Evolutionary conservation across 2,888 invertebrate species (phyloP).

Genomic region (Mythimna ferrago): DNA sequence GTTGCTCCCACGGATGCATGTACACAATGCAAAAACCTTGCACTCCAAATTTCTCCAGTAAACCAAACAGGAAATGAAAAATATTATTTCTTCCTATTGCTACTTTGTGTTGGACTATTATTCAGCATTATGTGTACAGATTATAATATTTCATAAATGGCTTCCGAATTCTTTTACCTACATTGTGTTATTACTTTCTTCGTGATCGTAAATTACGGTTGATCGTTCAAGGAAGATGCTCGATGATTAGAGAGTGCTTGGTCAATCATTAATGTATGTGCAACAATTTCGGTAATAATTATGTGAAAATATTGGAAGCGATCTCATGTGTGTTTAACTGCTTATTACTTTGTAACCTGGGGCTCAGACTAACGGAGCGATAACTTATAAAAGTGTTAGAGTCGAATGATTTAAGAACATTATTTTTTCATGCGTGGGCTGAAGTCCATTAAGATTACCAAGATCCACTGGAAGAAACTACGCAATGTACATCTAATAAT

Average conservation of each 20-base stretch:
- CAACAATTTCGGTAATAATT: conserved; percentile 83
- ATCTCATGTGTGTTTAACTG: conserved; percentile 83
- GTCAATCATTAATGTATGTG: conserved; percentile 80
- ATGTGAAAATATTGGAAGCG: conserved; percentile 82
- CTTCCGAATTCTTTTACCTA: conserved; percentile 69
- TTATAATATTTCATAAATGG: conserved; percentile 70
- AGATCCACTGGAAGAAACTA: conserved; percentile 31
- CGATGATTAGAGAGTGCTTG: conserved; percentile 73
- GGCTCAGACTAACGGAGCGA: conserved; percentile 82
- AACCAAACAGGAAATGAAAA: conserved; percentile 88
- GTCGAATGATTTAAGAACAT: conserved; percentile 63
- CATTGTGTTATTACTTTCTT: conserved; percentile 72
- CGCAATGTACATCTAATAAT: conserved; percentile 26
- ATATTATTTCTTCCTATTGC: conserved; percentile 85
- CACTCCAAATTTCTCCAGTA: conserved; percentile 78
- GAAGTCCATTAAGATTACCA: conserved; percentile 37
- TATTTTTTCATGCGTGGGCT: conserved; percentile 52
- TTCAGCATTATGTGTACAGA: conserved; percentile 57
- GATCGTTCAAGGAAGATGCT: conserved; percentile 73
- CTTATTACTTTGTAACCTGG: conserved; percentile 83
- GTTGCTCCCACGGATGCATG: conserved; percentile 84
- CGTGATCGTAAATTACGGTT: conserved; percentile 71
- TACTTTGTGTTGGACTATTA: conserved; percentile 67
- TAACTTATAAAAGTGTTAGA: conserved; percentile 73
- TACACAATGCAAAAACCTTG: conserved; percentile 83